Evolutionary conservation across 2,888 invertebrate species (phyloP).

Genomic region (Drosophila ezoana): DNA sequence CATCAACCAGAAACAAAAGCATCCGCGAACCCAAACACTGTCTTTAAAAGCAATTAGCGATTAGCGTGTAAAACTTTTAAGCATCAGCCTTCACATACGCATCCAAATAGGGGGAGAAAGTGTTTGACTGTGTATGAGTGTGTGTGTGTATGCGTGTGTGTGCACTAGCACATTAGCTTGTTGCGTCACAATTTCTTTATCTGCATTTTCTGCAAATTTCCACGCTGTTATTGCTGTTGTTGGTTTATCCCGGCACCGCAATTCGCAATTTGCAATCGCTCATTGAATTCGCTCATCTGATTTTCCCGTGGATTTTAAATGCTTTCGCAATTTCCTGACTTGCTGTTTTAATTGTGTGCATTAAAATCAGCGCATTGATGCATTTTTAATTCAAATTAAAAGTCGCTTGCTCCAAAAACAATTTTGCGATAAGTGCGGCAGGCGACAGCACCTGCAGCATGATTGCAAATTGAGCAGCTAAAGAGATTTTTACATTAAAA

Average conservation of each 20-base stretch:
- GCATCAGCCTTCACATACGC: slow-evolving; percentile 32
- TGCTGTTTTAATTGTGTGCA: slow-evolving; percentile 73
- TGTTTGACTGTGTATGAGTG: not conserved
- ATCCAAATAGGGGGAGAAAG: not conserved
- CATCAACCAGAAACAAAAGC: not conserved
- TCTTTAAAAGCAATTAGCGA: slow-evolving; percentile 79
- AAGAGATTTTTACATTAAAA: slow-evolving; percentile 20
- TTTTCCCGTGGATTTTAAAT: slow-evolving; percentile 72
- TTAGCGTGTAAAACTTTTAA: slow-evolving; percentile 70
- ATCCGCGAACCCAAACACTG: slow-evolving; percentile 34
- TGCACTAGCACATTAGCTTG: slow-evolving; percentile 60
- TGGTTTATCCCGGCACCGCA: slow-evolving; percentile 23
- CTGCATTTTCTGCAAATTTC: slow-evolving; percentile 38
- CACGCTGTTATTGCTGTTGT: slow-evolving; percentile 15
- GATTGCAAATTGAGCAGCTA: slow-evolving; percentile 17
- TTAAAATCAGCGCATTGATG: slow-evolving; percentile 72
- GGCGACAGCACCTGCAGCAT: slow-evolving; percentile 4
- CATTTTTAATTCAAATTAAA: slow-evolving; percentile 79
- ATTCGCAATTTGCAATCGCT: slow-evolving; percentile 71
- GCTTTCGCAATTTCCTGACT: slow-evolving; percentile 77
- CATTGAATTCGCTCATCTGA: slow-evolving; percentile 71
- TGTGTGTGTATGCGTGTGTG: slow-evolving; percentile 15
- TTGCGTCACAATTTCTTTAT: slow-evolving; percentile 63
- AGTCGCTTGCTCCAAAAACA: slow-evolving; percentile 41
- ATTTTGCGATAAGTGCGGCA: slow-evolving; percentile 31